A percentile compares a stretch with the other conserved stretches of the same genome.
These are phyloP conservation scores for Meta bourneti DNA, from an alignment of 2,888 invertebrate genomes.

Conservation along the genomic window DNA sequence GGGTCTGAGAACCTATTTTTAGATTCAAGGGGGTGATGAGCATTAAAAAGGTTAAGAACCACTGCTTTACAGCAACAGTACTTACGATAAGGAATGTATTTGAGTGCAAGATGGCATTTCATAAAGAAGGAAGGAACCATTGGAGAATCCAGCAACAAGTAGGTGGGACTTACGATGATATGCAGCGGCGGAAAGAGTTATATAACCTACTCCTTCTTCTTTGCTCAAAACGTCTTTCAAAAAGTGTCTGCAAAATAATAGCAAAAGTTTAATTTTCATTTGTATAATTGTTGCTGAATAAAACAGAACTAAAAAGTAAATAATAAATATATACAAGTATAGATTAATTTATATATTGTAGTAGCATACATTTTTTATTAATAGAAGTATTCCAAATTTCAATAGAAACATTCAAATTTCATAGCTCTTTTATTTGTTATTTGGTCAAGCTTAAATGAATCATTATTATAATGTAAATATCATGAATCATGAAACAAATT, in stretches of 20 bases:
- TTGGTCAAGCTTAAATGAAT: no score
- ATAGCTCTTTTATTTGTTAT: no score
- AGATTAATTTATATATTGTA: no score
- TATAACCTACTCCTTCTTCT: constrained; percentile 81
- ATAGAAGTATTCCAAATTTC: not conserved
- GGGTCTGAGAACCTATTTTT: no score
- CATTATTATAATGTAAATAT: no score
- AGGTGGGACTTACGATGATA: constrained; percentile 91
- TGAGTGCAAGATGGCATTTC: constrained; percentile 96
- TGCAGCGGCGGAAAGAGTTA: constrained; percentile 88
- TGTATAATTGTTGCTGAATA: not conserved
- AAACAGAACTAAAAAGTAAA: not conserved
- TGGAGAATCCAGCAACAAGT: constrained; percentile 93
- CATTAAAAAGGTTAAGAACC: no score
- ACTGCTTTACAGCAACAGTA: not conserved
- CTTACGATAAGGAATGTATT: constrained; percentile 88
- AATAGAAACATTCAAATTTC: not conserved
- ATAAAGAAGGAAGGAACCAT: constrained; percentile 94
- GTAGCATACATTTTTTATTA: not conserved
- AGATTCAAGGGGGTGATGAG: no score
- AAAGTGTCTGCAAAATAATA: constrained; percentile 80
- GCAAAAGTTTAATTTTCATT: not conserved
- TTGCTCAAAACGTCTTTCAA: constrained; percentile 80
- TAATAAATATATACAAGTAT: not conserved
- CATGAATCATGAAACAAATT: no score